phyloP scores from a whole-genome alignment of 2,797 vertebrate genomes.

The Margarornis squamiger region DNA sequence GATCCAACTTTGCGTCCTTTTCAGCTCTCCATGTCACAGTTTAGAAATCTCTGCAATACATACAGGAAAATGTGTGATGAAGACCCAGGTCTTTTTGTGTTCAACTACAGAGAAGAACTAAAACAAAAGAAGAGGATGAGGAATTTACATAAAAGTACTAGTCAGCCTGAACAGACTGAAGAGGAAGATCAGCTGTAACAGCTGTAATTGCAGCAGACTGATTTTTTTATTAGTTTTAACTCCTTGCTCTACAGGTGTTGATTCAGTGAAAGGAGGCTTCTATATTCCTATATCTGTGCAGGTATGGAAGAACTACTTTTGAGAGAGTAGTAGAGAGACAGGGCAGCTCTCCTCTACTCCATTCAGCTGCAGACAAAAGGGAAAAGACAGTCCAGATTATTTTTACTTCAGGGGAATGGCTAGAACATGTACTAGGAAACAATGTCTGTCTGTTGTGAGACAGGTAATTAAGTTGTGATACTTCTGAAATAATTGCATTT shows the following conservation, averaged over 20 bases:
- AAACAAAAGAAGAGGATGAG: constrained; percentile 66
- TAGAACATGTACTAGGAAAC: neutral
- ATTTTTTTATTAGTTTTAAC: neutral
- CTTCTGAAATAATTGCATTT: neutral
- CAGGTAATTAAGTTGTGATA: neutral
- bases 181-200: neutral
- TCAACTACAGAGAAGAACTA: constrained; percentile 89
- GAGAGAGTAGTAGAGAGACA: neutral
- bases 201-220: neutral
- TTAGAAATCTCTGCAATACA: constrained; percentile 83
- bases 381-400: neutral
- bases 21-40: constrained; percentile 85
- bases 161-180: neutral
- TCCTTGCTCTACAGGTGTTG: neutral
- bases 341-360: neutral
- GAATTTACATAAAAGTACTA: neutral
- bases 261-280: neutral
- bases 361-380: neutral
- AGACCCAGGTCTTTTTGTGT: constrained; percentile 79
- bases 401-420: neutral
- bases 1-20: constrained; percentile 87
- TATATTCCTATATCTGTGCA: neutral
- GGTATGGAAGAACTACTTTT: neutral
- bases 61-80: constrained; percentile 84
- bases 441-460: neutral